Conservation (phyloP, 2,113 vertebrate genomes). For the Apaloderma vittatum region DNA sequence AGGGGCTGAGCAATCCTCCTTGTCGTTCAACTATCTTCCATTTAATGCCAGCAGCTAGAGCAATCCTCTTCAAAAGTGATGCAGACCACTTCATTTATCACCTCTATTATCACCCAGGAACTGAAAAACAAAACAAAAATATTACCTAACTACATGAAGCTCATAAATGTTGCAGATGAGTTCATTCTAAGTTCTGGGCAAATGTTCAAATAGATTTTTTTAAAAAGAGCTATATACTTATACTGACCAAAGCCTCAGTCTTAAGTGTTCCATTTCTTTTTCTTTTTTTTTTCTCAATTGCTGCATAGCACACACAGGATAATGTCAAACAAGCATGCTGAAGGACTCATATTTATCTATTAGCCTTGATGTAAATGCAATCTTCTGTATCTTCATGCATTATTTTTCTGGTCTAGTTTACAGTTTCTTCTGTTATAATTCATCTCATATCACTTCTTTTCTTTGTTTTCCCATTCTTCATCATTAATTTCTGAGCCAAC, state of each 20-base stretch:
- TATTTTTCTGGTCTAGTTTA: slow-evolving; percentile 20
- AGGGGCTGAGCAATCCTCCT: not conserved
- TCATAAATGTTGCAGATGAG: slow-evolving; percentile 29
- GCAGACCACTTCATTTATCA: not conserved
- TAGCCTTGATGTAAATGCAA: slow-evolving; percentile 12
- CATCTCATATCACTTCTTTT: slow-evolving; percentile 39
- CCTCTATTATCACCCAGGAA: slow-evolving; percentile 6
- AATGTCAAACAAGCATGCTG: not conserved
- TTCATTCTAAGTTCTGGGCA: slow-evolving; percentile 60
- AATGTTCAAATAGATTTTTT: slow-evolving; percentile 11
- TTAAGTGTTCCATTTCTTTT: not conserved
- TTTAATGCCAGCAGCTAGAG: not conserved
- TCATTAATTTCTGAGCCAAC: slow-evolving; percentile 52
- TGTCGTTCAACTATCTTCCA: not conserved
- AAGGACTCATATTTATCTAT: slow-evolving; percentile 19
- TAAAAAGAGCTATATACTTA: not conserved
- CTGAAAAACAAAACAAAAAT: slow-evolving; percentile 26
- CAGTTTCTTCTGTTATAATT: slow-evolving; percentile 43
- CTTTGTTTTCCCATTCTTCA: slow-evolving; percentile 42
- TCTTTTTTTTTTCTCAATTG: not conserved
- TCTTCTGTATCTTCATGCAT: slow-evolving; percentile 8
- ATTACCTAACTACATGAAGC: slow-evolving; percentile 19
- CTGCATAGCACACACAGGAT: not conserved
- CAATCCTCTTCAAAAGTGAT: not conserved
- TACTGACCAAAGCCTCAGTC: not conserved